Conservation (phyloP, 2,113 vertebrate species). For the Caranx melampygus region DNA sequence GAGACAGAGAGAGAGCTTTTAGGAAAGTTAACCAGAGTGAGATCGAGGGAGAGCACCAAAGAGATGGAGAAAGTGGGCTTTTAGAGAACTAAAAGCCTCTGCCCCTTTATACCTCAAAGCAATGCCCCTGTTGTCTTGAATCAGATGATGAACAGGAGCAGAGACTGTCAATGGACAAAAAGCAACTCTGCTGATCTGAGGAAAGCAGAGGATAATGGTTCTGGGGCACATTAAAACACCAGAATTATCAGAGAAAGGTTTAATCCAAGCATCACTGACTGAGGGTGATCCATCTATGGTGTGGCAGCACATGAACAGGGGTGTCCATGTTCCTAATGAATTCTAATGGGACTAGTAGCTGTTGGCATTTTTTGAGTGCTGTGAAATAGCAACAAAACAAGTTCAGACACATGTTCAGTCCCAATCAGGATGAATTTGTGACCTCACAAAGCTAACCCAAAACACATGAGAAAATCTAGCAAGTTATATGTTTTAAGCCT, state of each 20-base stretch:
- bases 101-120: slow-evolving; percentile 58
- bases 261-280: slow-evolving; percentile 49
- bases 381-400: slow-evolving; percentile 41
- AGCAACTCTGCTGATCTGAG: slow-evolving; percentile 48
- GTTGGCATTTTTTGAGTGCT: slow-evolving; percentile 39
- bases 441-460: not conserved
- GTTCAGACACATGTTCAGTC: slow-evolving; percentile 11
- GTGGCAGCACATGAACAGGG: slow-evolving; percentile 35
- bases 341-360: slow-evolving; percentile 64
- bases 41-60: slow-evolving; percentile 32
- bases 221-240: slow-evolving; percentile 63
- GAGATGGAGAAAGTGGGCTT: slow-evolving; percentile 49
- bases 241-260: slow-evolving; percentile 58
- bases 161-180: slow-evolving; percentile 55
- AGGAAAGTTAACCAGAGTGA: slow-evolving; percentile 46
- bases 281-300: slow-evolving; percentile 41
- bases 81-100: slow-evolving; percentile 68
- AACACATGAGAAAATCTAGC: not conserved
- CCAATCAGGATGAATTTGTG: slow-evolving; percentile 25
- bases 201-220: slow-evolving; percentile 52
- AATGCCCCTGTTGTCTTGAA: slow-evolving; percentile 50
- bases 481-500: not conserved
- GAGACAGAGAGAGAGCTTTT: slow-evolving; percentile 40
- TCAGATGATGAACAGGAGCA: slow-evolving; percentile 52
- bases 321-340: slow-evolving; percentile 56